These are phyloP conservation scores for Drosophila cognata DNA, from an alignment of 2,888 invertebrate genomes.

Conservation along the genomic window DNA sequence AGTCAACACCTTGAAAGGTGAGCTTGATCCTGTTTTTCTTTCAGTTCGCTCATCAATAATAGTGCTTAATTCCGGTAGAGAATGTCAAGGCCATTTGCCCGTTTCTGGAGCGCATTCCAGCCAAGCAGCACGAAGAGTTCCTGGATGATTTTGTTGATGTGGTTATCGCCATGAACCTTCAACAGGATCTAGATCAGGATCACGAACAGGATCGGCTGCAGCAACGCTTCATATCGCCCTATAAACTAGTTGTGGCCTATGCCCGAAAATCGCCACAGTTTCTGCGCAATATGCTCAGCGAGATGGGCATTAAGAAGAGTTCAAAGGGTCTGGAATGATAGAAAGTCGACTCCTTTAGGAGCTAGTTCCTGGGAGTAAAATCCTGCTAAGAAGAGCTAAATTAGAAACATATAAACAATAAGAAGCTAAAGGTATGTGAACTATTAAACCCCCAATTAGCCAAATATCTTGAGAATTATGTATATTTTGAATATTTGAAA, in stretches of 20 bases:
- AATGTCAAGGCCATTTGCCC: slow-evolving; percentile 90
- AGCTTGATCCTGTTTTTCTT: not conserved
- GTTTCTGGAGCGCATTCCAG: slow-evolving; percentile 88
- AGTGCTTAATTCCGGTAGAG: slow-evolving; percentile 84
- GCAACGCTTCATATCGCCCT: slow-evolving; percentile 85
- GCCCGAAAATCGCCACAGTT: slow-evolving; percentile 83
- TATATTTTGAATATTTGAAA: not conserved
- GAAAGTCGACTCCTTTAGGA: not conserved
- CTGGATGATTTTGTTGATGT: slow-evolving; percentile 87
- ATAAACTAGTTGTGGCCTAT: slow-evolving; percentile 86
- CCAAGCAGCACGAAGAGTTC: slow-evolving; percentile 87
- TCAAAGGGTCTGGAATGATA: slow-evolving; percentile 23
- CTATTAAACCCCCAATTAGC: not conserved
- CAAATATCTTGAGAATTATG: not conserved
- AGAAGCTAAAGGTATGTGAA: not conserved
- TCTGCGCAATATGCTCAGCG: slow-evolving; percentile 47
- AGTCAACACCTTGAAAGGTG: slow-evolving; percentile 87
- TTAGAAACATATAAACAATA: not conserved
- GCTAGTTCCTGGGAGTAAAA: not conserved
- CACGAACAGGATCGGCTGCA: slow-evolving; percentile 66
- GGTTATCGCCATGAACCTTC: slow-evolving; percentile 70
- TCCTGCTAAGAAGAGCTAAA: not conserved
- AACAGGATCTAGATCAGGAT: slow-evolving; percentile 83
- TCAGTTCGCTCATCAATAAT: not conserved
- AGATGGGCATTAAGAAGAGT: slow-evolving; percentile 4